Percentiles rank a stretch among this genome's conserved stretches.
phyloP scores from a whole-genome alignment of 2,888 invertebrate genomes.

The Xestia sexstrigata region DNA sequence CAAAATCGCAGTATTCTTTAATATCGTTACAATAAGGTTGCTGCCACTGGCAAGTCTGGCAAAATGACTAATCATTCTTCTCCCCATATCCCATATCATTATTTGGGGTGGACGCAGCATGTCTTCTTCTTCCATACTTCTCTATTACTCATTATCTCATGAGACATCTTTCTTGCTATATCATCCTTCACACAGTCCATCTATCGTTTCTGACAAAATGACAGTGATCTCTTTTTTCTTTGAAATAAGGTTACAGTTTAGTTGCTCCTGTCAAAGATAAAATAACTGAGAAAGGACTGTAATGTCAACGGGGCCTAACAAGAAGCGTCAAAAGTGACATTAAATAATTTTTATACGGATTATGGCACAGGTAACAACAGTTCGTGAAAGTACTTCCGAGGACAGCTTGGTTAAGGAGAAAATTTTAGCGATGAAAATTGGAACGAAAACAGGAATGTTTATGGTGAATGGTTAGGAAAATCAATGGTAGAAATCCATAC shows the following conservation, averaged over 20 bases:
- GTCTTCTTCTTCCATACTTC: neutral
- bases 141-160: neutral
- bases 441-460: too few species aligned
- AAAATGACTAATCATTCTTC: neutral
- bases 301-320: conserved; percentile 66
- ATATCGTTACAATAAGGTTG: neutral
- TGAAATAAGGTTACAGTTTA: neutral
- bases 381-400: conserved; percentile 69
- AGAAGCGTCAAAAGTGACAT: conserved; percentile 76
- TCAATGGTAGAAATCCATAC: neutral
- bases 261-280: neutral
- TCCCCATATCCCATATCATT: neutral
- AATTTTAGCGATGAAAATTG: neutral
- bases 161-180: neutral
- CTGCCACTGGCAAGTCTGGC: neutral
- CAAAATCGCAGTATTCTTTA: neutral
- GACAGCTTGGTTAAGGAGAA: conserved; percentile 35
- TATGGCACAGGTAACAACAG: conserved; percentile 67
- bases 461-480: neutral
- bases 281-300: neutral
- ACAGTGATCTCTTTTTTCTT: neutral
- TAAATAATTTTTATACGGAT: conserved; percentile 70
- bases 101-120: neutral
- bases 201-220: too few species aligned
- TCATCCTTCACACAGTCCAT: too few species aligned